Base-by-base conservation (phyloP, 1,140 invertebrate genomes). In the Papilio dardanus region DNA sequence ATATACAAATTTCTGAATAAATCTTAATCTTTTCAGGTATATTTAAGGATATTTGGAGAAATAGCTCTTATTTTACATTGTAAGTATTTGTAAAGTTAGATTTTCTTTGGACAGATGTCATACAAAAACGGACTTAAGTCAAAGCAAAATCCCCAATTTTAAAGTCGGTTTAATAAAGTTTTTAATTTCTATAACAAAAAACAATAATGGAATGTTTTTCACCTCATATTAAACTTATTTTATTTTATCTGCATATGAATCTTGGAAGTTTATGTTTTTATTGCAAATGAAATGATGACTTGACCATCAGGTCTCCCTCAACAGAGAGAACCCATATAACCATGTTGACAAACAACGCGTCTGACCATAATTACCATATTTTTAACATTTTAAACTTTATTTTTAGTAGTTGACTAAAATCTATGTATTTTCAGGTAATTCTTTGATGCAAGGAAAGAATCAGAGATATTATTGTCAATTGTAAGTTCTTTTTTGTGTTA, bases 231-330 rank as follows among this genome's bases (percentile, higher is more conserved):
- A n/a, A n/a, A n/a, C n/a, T n/a, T n/a, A n/a, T n/a, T n/a, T n/a
- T n/a, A n/a, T n/a, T n/a, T n/a, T n/a, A n/a, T n/a, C n/a, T n/a
- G n/a, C n/a, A n/a, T n/a, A n/a, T n/a, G n/a, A n/a, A n/a, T n/a
- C n/a, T n/a, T n/a, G n/a, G n/a, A n/a, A n/a, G 4, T 35, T 35
- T 37, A 37, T 10, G 7, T 10, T 10, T 37, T 37, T 10, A 37
- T 10, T 37, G 35, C 2, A 19, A 19, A 46, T 46, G 5, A 79
- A 74, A 87, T 89, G 87, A 88, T 89, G 87, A 90, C 81, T 71
- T 50, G 83, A 85, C 86, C 83, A 81, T 90, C 88, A 90, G 86
- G 88, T 88, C 88, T 92, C 88, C 88, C 88, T 92, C 88, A 83
- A 79, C 88, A 92, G 88, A 90, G 88, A 19, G 90, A 92, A 92